Percentiles rank a stretch among this genome's conserved stretches.
These are phyloP conservation scores for Charadrius vociferus DNA, from an alignment of 2,113 vertebrate species.

Conservation along the genomic window DNA sequence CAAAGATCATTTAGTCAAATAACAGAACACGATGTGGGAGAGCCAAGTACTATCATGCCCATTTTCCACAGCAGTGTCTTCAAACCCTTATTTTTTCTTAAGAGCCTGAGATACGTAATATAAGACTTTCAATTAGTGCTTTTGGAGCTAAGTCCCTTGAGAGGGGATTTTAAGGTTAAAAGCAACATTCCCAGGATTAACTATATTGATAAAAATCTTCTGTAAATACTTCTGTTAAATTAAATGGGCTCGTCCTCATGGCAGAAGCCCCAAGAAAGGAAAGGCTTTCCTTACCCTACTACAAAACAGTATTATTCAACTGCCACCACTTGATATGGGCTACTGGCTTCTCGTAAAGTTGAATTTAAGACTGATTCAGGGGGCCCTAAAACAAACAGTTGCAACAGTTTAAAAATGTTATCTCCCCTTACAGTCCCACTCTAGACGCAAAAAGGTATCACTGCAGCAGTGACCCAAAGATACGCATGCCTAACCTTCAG, in stretches of 20 bases:
- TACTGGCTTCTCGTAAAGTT: neutral
- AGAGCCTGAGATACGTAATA: neutral
- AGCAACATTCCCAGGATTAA: neutral
- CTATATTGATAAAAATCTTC: neutral
- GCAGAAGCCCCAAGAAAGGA: neutral
- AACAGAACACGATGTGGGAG: neutral
- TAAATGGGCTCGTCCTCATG: neutral
- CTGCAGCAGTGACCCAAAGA: neutral
- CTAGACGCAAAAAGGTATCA: neutral
- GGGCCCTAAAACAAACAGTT: neutral
- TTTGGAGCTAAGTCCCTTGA: neutral
- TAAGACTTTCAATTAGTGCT: neutral
- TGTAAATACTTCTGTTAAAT: neutral
- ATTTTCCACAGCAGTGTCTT: neutral
- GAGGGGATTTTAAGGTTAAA: neutral
- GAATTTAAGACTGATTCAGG: neutral
- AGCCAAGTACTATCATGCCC: neutral
- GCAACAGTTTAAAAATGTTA: neutral
- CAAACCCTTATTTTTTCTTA: neutral
- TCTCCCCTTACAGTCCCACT: neutral
- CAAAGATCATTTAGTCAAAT: neutral
- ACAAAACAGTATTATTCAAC: neutral
- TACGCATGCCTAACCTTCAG: neutral
- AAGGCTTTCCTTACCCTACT: neutral
- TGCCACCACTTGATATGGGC: rapidly evolving